phyloP scores from a whole-genome alignment of 2,797 vertebrate species.

The Prionace glauca region DNA sequence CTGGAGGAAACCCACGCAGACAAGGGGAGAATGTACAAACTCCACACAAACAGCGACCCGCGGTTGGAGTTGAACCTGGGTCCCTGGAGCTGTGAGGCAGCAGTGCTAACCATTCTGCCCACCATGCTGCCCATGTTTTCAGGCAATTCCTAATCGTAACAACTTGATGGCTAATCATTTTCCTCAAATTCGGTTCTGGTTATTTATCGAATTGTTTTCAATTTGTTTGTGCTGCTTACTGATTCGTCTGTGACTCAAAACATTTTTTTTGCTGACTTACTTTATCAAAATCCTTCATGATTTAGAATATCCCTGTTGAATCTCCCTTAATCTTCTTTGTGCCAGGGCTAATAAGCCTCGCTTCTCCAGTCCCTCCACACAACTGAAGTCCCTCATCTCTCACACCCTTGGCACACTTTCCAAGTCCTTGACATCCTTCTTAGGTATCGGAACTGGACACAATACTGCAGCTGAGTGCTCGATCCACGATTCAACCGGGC shows the following conservation, averaged over 20 bases:
- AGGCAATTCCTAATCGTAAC: neutral
- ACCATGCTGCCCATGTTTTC: neutral
- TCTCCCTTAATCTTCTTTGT: neutral
- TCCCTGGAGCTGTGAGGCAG: no score
- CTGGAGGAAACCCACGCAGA: no score
- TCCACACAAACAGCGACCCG: no score
- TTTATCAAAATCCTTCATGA: neutral
- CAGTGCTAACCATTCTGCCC: no score
- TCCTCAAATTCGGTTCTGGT: neutral
- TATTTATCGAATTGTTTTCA: neutral
- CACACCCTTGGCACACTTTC: neutral
- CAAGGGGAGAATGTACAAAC: no score
- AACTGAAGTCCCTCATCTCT: neutral
- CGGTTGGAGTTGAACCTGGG: no score
- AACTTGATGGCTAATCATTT: neutral
- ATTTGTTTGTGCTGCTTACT: neutral
- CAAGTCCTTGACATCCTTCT: neutral
- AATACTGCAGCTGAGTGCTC: neutral
- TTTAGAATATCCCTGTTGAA: neutral
- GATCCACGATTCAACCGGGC: neutral
- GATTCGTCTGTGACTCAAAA: neutral
- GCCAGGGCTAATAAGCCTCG: neutral
- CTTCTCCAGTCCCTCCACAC: no score
- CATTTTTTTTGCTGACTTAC: neutral
- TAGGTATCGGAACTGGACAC: neutral